Base-by-base conservation (phyloP, 2,113 vertebrate genomes). In the Pogonocichla stellata region DNA sequence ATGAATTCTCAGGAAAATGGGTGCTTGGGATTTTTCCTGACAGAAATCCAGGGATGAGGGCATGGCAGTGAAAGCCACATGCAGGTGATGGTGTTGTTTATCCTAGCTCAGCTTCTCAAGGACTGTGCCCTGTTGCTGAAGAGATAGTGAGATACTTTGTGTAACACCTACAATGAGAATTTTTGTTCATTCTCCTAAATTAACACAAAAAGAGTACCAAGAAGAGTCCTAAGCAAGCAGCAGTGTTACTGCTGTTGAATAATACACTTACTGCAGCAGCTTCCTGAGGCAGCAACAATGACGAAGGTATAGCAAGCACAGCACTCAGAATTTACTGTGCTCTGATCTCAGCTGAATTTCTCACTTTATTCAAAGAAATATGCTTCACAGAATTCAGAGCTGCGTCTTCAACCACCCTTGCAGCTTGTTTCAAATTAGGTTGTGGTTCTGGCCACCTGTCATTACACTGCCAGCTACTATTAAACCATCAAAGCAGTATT, bases 401-500 rank as follows among this genome's bases (percentile, higher is more conserved):
- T n/a, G 25, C 20, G 62, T 86, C 87, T 92, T 74, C 93, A 93
- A 40, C 89, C 40, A 86, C 47, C 51, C 60, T 45, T 89, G 90
- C 74, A 87, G 87, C 84, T 64, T 90, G 75, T 94, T 94, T 93
- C 95, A 96, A 97, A 97, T 96, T 92, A 94, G 22, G 62, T 85
- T 96, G 91, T 42, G 60, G 94, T 80, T 95, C 42, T 86, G 92
- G 91, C 95, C 96, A 95, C 97, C 96, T 97, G 98, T 96, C 97
- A 97, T 96, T 94, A 71, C 66, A 80, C 94, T 92, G 95, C 92
- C 95, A 86, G 91, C 89, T 93, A 65, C 95, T 93, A 95, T 96
- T 97, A 97, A 95, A 91, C 93, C 96, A 97, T 98, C 97, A 98
- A 98, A 98, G 97, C 95, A 75, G 77, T 81, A 88, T 96, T 96